Percentiles rank a stretch among this genome's conserved stretches.
Evolutionary conservation across 2,888 invertebrate genomes (phyloP).

Genomic region (Mechanitis mazaeus): DNA sequence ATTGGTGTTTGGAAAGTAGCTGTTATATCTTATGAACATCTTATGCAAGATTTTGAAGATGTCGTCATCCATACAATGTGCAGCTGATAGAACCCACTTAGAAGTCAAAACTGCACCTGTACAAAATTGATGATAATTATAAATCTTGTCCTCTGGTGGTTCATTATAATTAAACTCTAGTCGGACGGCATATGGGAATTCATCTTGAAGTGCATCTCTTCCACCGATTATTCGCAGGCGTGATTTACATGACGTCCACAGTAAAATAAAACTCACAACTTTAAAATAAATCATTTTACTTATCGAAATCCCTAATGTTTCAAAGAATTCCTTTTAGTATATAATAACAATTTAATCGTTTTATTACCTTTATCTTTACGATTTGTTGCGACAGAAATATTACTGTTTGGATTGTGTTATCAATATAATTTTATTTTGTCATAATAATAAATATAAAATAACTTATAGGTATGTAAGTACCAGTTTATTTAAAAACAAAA

Average conservation of each 20-base stretch:
- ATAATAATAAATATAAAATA: too few species aligned
- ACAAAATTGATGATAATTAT: not conserved
- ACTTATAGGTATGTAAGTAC: too few species aligned
- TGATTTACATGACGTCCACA: not conserved
- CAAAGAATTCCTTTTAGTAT: too few species aligned
- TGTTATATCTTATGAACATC: conserved; percentile 1
- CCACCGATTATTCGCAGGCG: not conserved
- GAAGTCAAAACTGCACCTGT: not conserved
- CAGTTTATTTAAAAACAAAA: too few species aligned
- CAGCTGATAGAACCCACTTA: not conserved
- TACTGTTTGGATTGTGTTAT: too few species aligned
- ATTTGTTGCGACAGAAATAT: too few species aligned
- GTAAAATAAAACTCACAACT: not conserved
- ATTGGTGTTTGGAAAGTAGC: not conserved
- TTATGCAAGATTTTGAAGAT: not conserved
- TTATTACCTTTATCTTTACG: too few species aligned
- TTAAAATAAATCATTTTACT: not conserved
- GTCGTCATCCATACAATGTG: not conserved
- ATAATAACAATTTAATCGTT: too few species aligned
- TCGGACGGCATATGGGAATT: not conserved
- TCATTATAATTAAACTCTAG: not conserved
- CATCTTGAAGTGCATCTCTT: not conserved
- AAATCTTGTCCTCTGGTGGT: not conserved
- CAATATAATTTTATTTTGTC: too few species aligned
- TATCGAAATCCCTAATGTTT: too few species aligned